These are phyloP conservation scores for Digitonthophagus gazella DNA, from an alignment of 2,888 invertebrate genomes.

Conservation along the genomic window DNA sequence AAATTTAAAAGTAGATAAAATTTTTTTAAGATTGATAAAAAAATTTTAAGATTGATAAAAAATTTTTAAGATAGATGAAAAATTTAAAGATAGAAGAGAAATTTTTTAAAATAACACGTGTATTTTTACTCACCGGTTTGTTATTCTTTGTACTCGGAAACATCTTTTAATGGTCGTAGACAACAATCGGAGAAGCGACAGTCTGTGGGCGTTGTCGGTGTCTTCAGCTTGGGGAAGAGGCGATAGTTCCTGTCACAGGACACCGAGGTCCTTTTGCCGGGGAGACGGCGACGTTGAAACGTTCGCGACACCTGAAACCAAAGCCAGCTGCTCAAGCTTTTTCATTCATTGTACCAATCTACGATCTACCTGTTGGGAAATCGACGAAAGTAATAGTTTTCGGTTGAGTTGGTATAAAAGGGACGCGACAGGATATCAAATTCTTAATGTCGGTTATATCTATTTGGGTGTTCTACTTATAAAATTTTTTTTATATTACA, in stretches of 20 bases:
- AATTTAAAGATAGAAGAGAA: too few relatives aligned
- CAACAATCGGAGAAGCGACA: background rate
- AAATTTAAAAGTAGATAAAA: too few relatives aligned
- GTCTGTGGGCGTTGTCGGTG: background rate
- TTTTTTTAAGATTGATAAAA: too few relatives aligned
- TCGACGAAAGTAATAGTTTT: background rate
- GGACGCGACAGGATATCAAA: background rate
- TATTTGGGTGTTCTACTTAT: too few relatives aligned
- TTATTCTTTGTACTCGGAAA: background rate
- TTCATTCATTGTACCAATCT: background rate
- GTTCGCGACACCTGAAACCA: background rate
- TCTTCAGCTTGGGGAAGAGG: background rate
- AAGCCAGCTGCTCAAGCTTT: background rate
- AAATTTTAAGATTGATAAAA: too few relatives aligned
- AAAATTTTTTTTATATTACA: too few relatives aligned
- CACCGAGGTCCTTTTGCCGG: background rate
- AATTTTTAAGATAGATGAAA: too few relatives aligned
- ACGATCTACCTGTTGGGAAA: background rate
- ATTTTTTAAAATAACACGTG: too few relatives aligned
- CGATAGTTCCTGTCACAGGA: background rate
- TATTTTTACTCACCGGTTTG: background rate
- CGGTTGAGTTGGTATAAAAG: background rate
- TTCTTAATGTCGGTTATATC: background rate
- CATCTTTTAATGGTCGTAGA: background rate
- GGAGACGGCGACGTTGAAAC: background rate